Base-by-base conservation (phyloP, 2,888 invertebrate genomes). In the Eustalomyia histrio region DNA sequence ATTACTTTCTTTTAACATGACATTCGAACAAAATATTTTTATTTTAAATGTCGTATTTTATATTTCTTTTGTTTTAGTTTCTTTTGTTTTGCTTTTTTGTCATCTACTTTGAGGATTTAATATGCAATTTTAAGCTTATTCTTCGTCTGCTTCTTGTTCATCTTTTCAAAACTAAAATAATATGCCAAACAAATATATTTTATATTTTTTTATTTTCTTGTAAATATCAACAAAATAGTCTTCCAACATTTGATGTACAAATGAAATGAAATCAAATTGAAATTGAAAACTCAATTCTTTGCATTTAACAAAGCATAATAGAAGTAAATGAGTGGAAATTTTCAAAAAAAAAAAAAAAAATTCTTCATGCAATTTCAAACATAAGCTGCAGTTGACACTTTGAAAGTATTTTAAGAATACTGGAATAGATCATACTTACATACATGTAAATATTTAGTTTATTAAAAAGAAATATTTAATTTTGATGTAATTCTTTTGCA, bases 281-380 rank as follows among this genome's bases (percentile, higher is more conserved):
- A 61, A 64, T 53, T 68, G 67, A 67, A 74, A 68, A 75, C 75
- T 68, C 53, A 43, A 68, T 68, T 47, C 47, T 43, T 75, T 61
- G 33, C 17, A 69, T 57, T 57, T 63, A 21, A 8, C 43, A 61
- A 39, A 63, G 61, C 50, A 35, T 63, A 63, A 76, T 33, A 55
- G 53, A 63, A 35, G 55, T 21, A 76, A 68, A 76, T 57, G 43
- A 47, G 16, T 16, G 47, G 16, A 76, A 76, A 69, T 50, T 57
- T 16, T 39, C 14, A 21, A n/a, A 14, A 1, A 35, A 6, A n/a
- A n/a, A n/a, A n/a, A n/a, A n/a, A n/a, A n/a, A n/a, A n/a, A n/a
- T n/a, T 39, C 39, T 58, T 53, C 7, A 33, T 35, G 7, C 8
- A 18, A 6, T 53, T 55, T 43, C 14, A 16, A 57, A 43, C 24